Evolutionary conservation across 2,888 invertebrate genomes (phyloP), one percentile per base, ranked within the genome.

Genomic region (Nudaria mundana): DNA sequence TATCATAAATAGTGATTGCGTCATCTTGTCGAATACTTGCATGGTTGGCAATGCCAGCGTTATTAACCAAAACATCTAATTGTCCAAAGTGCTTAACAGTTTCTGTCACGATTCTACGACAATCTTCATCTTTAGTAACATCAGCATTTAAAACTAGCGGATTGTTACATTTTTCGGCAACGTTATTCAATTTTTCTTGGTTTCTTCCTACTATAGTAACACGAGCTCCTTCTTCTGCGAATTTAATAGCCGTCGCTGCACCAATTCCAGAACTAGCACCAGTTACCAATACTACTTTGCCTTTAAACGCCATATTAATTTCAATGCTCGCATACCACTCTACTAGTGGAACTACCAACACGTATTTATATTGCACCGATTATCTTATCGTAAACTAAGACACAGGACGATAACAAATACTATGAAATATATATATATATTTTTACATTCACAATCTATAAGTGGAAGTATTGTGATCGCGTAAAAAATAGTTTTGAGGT

Each of bases 251-350:
- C 6, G 46, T 50, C 1, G 55, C 55, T 3, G 63, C 64, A 12
- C 47, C 50, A 24, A 47, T 51, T 23, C 47, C 50, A 13, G 39
- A 58, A 12, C 64, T 63, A 5, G 58, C 51, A 2, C 67, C 66
- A 12, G 67, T 66, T 4, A 67, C 52, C 3, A 66, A 29, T 2
- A 61, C 65, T 3, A 63, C 59, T 60, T 66, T 66, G 8, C 38
- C 48, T 26, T 48, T 24, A 20, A 68, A 65, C 51, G 48, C 56
- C 67, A 65, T 62, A 4, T 10, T 18, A 5, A 2, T 4, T 1
- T 14, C 8, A 14, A 28, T 8, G n/a, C n/a, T n/a, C n/a, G n/a
- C n/a, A n/a, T n/a, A 14, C 3, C 14, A 28, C 3, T 15, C 14
- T 1, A 8, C 14, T 14, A 13, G 13, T 6, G 6, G 13, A 8